Conservation (phyloP, 2,888 invertebrate genomes). For the Euzophera pinguis region DNA sequence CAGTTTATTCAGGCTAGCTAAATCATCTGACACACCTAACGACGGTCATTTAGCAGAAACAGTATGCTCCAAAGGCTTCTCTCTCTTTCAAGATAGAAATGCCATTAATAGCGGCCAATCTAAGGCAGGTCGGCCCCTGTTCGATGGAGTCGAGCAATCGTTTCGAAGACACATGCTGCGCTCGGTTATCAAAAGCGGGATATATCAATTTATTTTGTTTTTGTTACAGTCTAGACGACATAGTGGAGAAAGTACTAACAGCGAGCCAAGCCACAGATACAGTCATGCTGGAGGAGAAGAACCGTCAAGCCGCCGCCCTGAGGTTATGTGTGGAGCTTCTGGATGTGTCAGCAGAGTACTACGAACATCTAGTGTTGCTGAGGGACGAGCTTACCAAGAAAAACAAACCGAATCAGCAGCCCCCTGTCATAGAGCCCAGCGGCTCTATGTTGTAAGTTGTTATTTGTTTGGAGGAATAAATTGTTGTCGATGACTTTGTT, state of each 20-base stretch:
- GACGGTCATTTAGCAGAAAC: no score
- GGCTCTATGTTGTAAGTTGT: constrained; percentile 13
- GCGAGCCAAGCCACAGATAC: constrained; percentile 53
- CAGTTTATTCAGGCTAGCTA: no score
- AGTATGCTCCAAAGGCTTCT: no score
- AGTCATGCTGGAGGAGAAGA: constrained; percentile 48
- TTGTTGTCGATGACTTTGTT: not conserved
- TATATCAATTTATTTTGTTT: no score
- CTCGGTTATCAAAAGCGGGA: no score
- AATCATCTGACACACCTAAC: no score
- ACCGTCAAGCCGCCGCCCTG: constrained; percentile 49
- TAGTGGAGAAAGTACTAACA: constrained; percentile 56
- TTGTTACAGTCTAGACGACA: constrained; percentile 54
- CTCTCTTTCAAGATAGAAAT: no score
- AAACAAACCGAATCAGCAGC: constrained; percentile 37
- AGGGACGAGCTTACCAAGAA: constrained; percentile 52
- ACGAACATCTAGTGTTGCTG: constrained; percentile 58
- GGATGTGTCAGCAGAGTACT: constrained; percentile 60
- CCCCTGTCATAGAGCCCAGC: constrained; percentile 54
- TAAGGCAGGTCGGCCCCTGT: no score
- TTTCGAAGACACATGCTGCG: no score
- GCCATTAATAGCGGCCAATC: no score
- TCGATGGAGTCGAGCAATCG: no score
- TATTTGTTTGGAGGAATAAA: not conserved
- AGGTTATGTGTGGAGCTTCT: constrained; percentile 54